These are phyloP conservation scores for Pyrrhosoma nymphula DNA, from an alignment of 2,888 invertebrate genomes.

Conservation along the genomic window DNA sequence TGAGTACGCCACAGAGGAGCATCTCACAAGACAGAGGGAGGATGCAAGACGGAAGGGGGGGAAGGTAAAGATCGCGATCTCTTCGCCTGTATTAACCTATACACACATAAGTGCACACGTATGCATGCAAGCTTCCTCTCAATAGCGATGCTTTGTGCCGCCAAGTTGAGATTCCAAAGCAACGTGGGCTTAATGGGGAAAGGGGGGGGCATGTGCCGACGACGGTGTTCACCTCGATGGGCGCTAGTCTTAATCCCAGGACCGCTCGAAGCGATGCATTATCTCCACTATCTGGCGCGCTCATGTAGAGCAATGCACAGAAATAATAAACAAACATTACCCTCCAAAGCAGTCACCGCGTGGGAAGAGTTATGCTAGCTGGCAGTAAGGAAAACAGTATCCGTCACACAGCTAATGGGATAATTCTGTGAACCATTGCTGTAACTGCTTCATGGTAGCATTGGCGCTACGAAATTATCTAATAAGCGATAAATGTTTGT, in stretches of 20 bases:
- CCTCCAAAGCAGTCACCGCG: neutral
- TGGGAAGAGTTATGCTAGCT: neutral
- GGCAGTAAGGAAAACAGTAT: neutral
- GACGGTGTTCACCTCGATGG: neutral
- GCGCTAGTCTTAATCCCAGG: neutral
- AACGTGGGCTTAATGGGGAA: neutral
- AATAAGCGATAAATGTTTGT: too few species aligned
- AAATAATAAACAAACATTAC: neutral
- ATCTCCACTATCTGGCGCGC: neutral
- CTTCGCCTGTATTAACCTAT: neutral
- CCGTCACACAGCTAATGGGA: neutral
- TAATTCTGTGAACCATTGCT: neutral
- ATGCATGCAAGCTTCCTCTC: neutral
- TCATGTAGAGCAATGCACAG: neutral
- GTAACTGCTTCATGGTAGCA: neutral
- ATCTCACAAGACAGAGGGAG: neutral
- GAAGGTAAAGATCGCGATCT: neutral
- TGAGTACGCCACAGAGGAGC: slow-evolving; percentile 27
- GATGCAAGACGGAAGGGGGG: slow-evolving; percentile 27
- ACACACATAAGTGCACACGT: neutral
- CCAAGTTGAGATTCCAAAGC: neutral
- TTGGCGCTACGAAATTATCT: too few species aligned
- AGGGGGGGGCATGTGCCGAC: neutral
- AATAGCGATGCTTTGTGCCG: neutral
- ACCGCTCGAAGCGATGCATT: neutral